Evolutionary conservation across 2,797 vertebrate species (phyloP).

Genomic region (Alectoris magna): DNA sequence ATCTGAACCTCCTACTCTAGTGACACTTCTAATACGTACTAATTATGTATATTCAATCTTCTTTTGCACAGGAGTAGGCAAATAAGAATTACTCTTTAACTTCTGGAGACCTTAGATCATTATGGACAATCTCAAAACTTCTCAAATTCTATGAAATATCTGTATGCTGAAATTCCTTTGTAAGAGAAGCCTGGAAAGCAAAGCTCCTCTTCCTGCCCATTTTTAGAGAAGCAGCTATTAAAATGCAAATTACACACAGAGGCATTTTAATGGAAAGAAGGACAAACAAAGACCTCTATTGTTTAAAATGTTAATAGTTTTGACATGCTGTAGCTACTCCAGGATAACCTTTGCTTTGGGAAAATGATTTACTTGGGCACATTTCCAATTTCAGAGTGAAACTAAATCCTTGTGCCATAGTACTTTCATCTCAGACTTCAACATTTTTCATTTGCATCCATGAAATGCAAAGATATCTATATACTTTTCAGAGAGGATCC

Average conservation of each 20-base stretch:
- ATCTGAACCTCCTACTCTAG: not conserved
- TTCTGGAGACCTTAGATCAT: not conserved
- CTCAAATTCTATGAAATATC: not conserved
- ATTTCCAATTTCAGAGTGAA: not conserved
- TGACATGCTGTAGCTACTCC: not conserved
- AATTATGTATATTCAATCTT: not conserved
- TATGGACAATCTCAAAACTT: not conserved
- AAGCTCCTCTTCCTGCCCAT: not conserved
- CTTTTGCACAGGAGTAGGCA: not conserved
- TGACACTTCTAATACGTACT: not conserved
- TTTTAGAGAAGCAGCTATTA: slow-evolving; percentile 14
- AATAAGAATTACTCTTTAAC: not conserved
- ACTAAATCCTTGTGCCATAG: not conserved
- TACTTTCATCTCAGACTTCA: not conserved
- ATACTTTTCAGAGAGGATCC: not conserved
- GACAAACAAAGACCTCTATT: not conserved
- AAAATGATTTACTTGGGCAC: not conserved
- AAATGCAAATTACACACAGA: slow-evolving; percentile 33
- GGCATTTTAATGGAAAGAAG: not conserved
- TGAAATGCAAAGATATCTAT: not conserved
- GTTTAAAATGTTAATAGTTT: not conserved
- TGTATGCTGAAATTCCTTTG: not conserved
- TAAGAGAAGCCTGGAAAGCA: not conserved
- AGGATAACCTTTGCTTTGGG: not conserved
- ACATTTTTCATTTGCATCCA: not conserved